Conservation (phyloP, 2,888 invertebrate genomes). For the Lasius fuliginosus region DNA sequence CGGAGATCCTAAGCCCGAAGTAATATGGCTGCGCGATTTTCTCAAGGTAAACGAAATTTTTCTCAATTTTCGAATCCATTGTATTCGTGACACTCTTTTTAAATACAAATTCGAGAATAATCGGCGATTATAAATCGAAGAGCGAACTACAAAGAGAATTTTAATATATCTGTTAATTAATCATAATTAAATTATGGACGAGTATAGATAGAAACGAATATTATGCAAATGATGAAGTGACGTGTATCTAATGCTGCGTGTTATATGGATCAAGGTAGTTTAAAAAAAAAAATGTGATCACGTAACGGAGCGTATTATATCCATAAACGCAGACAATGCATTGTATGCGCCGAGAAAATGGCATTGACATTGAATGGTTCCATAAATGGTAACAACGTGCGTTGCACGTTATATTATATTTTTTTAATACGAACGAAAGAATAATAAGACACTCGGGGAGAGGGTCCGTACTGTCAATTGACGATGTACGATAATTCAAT, state of each 20-base stretch:
- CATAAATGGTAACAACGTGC: conserved; percentile 71
- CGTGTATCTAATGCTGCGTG: conserved; percentile 77
- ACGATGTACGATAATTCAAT: not conserved
- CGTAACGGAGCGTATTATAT: conserved; percentile 80
- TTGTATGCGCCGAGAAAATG: conserved; percentile 75
- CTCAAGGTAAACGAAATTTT: conserved; percentile 90
- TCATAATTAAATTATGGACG: conserved; percentile 9
- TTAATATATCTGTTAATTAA: conserved; percentile 6
- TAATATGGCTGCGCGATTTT: conserved; percentile 95
- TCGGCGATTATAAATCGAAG: not conserved
- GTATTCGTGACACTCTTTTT: conserved; percentile 4
- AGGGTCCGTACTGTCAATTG: not conserved
- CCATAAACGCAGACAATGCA: conserved; percentile 80
- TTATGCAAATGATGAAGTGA: conserved; percentile 73
- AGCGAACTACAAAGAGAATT: not conserved
- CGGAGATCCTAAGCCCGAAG: conserved; percentile 95
- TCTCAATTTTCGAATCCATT: not conserved
- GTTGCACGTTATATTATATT: conserved; percentile 67
- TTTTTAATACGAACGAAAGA: conserved; percentile 60
- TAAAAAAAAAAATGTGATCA: conserved; percentile 84
- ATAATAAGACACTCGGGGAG: conserved; percentile 49
- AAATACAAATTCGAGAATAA: not conserved
- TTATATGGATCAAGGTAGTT: conserved; percentile 84
- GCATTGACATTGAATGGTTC: conserved; percentile 73
- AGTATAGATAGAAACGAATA: conserved; percentile 29